Evolutionary conservation across 2,888 invertebrate genomes (phyloP), one percentile per base, ranked within the genome.

Genomic region (Tenthredo scrophulariae): DNA sequence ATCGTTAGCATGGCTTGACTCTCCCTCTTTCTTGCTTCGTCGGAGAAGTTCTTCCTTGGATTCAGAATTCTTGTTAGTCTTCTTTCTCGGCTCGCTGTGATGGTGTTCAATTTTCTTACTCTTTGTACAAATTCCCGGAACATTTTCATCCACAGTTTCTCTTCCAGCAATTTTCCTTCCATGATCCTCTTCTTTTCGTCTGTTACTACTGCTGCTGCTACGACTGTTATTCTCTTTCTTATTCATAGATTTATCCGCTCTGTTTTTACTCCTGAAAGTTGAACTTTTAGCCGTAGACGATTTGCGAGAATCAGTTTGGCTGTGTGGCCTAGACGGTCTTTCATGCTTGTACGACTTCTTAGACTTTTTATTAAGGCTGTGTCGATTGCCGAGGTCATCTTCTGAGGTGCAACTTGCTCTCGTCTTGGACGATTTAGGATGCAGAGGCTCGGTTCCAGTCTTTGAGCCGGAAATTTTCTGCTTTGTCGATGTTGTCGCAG

Each of bases 181-280:
- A 50, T 29, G 74, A 43, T 13, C 82, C 15, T 84, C 85, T 67
- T 86, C 85, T 74, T 43, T 40, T 10, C 72, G 72, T 43, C 43
- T 43, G n/a, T 22, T 22, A 43, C 40, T 43, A 74, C 40, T 29
- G 72, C 72, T 40, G 72, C 72, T 74, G 4, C 72, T 74, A 2
- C 43, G 40, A 74, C 72, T 22, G 18, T 26, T 43, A 5, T 18
- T 40, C 0, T 43, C 40, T 43, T 43, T 43, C 43, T 74, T 43
- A 13, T 13, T 37, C 10, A 9, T 54, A 9, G 77, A 77, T 54
- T 77, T 77, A 33, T 54, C 54, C 33, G 29, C 54, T 10, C 15
- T 33, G n/a, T 40, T 40, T 54, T 77, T 77, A 29, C 33, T 54
- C 50, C 40, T 77, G 5, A 54, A 50, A 22, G 29, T 54, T 40